A percentile compares a stretch with the other conserved stretches of the same genome.
phyloP scores from a whole-genome alignment of 2,888 invertebrate species.

The Leptinotarsa rubiginosa region DNA sequence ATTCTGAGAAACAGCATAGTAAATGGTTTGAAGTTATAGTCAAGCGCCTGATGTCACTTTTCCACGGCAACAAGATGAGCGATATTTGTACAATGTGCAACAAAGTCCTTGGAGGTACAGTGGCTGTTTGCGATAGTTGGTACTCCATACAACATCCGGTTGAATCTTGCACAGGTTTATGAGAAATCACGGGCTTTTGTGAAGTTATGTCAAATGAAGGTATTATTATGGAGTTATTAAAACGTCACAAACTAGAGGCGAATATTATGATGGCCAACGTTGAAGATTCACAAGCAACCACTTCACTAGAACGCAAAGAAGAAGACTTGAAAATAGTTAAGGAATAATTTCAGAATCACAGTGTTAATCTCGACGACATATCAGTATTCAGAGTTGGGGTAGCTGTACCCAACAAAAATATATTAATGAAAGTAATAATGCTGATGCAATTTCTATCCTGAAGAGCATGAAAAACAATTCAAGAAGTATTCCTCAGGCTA shows the following conservation, averaged over 20 bases:
- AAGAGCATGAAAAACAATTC: not conserved
- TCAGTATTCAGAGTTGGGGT: slow-evolving; percentile 16
- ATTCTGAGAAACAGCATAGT: too few species aligned
- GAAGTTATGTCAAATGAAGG: not conserved
- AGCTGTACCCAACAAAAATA: not conserved
- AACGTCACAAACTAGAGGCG: not conserved
- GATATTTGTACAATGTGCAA: too few species aligned
- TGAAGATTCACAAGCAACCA: not conserved
- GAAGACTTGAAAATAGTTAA: slow-evolving; percentile 12
- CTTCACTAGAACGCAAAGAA: slow-evolving; percentile 8
- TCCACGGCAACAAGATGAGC: too few species aligned
- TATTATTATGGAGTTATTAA: not conserved
- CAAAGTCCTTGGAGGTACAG: too few species aligned
- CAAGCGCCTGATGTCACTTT: too few species aligned
- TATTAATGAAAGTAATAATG: not conserved
- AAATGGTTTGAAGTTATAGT: too few species aligned
- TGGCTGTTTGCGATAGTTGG: too few species aligned
- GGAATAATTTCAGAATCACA: not conserved
- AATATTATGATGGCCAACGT: slow-evolving; percentile 19
- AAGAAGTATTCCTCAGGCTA: not conserved
- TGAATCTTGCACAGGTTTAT: too few species aligned
- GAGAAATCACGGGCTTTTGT: not conserved
- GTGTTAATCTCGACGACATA: slow-evolving; percentile 2
- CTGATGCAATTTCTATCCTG: slow-evolving; percentile 14
- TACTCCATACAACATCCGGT: too few species aligned